phyloP scores from a whole-genome alignment of 1,140 invertebrate species.

The Hyphantria cunea region DNA sequence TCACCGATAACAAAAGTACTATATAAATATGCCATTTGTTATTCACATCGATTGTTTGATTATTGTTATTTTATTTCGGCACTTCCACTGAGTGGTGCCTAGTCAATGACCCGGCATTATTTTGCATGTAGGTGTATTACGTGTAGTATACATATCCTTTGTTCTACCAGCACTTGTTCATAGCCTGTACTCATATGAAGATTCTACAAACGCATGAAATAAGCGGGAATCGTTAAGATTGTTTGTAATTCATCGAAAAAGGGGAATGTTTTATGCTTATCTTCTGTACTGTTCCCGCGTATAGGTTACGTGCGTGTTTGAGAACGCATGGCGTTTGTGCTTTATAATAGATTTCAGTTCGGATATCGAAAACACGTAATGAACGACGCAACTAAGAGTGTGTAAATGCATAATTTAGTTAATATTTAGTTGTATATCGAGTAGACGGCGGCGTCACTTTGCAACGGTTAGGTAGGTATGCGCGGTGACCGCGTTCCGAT shows the following conservation, averaged over 20 bases:
- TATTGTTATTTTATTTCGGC: constrained; percentile 49
- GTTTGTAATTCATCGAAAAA: constrained; percentile 4
- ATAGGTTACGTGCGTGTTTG: constrained; percentile 46
- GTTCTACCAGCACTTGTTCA: constrained; percentile 44
- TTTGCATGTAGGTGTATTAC: constrained; percentile 64
- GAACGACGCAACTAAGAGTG: constrained; percentile 14
- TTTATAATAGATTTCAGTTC: background rate
- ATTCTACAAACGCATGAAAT: constrained; percentile 23
- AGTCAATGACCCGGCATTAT: constrained; percentile 76
- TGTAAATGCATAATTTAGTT: constrained; percentile 35
- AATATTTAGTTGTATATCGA: constrained; percentile 42
- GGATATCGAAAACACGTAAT: constrained; percentile 1
- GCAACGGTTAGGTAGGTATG: constrained; percentile 43
- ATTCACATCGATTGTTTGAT: constrained; percentile 32
- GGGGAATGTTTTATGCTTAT: constrained; percentile 33
- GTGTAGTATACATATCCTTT: constrained; percentile 57
- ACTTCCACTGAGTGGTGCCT: constrained; percentile 37
- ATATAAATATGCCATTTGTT: constrained; percentile 34
- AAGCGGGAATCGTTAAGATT: constrained; percentile 41
- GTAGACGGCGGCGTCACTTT: constrained; percentile 43
- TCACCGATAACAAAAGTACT: constrained; percentile 33
- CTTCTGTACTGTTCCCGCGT: constrained; percentile 42
- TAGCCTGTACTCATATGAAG: constrained; percentile 17
- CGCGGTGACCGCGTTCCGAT: constrained; percentile 62
- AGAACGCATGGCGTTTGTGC: constrained; percentile 39